Evolutionary conservation across 2,888 invertebrate species (phyloP).

Genomic region (Scrobipalpa atriplicella): DNA sequence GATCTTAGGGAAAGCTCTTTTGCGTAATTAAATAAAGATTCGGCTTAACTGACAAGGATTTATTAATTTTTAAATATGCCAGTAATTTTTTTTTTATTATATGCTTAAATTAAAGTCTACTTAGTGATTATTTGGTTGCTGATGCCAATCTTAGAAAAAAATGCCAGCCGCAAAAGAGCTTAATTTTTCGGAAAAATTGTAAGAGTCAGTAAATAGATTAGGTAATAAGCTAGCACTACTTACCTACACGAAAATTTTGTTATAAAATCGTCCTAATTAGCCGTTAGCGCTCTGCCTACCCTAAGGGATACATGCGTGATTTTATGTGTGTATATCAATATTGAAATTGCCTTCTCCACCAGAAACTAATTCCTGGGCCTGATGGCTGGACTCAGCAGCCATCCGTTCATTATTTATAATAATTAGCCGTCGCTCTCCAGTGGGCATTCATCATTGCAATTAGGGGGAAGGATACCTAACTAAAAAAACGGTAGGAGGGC

Average conservation of each 20-base stretch:
- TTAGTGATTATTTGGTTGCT: too few relatives aligned
- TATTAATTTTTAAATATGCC: constrained; percentile 17
- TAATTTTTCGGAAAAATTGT: too few relatives aligned
- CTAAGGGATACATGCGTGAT: too few relatives aligned
- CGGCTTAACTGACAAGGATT: constrained; percentile 31
- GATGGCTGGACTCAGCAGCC: background rate
- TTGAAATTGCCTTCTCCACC: background rate
- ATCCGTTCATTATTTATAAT: constrained; percentile 71
- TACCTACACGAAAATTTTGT: too few relatives aligned
- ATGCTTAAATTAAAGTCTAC: too few relatives aligned
- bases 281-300: too few relatives aligned
- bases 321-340: too few relatives aligned
- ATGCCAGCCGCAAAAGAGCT: too few relatives aligned
- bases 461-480: constrained; percentile 38
- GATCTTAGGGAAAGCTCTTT: constrained; percentile 34
- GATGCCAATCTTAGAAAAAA: too few relatives aligned
- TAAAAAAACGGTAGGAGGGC: constrained; percentile 3
- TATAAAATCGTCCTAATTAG: too few relatives aligned
- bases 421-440: constrained; percentile 58
- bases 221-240: too few relatives aligned
- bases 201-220: too few relatives aligned
- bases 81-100: background rate
- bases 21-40: constrained; percentile 42
- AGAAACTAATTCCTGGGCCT: background rate
- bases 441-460: constrained; percentile 66